phyloP scores from a whole-genome alignment of 2,888 invertebrate species.

The Cactoblastis cactorum region DNA sequence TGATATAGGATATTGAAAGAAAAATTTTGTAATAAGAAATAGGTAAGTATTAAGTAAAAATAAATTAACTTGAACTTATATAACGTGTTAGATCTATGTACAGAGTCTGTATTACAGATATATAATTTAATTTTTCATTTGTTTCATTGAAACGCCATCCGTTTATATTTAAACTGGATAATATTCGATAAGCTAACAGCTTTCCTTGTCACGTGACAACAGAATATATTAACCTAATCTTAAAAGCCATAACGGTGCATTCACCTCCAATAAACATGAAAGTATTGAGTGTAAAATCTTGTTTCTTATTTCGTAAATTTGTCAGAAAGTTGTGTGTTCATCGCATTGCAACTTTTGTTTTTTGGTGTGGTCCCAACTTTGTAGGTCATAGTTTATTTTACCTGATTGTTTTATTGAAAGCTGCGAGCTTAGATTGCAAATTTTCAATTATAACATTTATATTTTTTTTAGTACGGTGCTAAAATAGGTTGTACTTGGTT shows the following conservation, averaged over 20 bases:
- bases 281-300: conserved; percentile 49
- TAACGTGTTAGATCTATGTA: no score
- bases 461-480: no score
- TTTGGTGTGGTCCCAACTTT: not conserved
- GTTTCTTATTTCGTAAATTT: conserved; percentile 50
- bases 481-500: no score
- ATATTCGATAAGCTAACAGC: conserved; percentile 13
- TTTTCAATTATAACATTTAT: no score
- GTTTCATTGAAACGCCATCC: not conserved
- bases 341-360: conserved; percentile 18
- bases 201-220: conserved; percentile 11
- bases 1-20: no score
- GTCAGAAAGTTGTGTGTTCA: conserved; percentile 26
- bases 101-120: no score
- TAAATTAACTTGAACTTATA: no score
- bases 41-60: no score
- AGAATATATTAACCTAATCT: conserved; percentile 13
- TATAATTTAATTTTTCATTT: not conserved
- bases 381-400: not conserved
- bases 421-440: no score
- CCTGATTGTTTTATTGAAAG: no score
- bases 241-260: conserved; percentile 11
- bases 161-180: conserved; percentile 11
- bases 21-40: no score
- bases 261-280: conserved; percentile 21